Percentiles rank a stretch among this genome's conserved stretches.
These are phyloP conservation scores for Xyrichtys novacula DNA, from an alignment of 2,797 vertebrate genomes.

Conservation along the genomic window DNA sequence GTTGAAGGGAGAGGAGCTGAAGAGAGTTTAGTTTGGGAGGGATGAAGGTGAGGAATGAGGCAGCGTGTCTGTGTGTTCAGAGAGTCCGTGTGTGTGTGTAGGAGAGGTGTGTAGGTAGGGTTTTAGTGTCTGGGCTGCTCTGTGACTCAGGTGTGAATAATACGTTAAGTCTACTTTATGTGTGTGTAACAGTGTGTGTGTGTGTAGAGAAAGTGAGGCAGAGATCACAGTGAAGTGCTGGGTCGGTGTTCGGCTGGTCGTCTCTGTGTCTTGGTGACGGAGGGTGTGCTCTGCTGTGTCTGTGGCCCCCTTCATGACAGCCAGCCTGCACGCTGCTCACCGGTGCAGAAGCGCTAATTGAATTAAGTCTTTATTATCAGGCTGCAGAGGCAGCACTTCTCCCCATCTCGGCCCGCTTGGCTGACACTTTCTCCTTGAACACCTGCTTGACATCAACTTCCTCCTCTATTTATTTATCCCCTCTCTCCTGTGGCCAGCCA, in stretches of 20 bases:
- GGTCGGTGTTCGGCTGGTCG: conserved; percentile 50
- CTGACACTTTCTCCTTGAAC: conserved; percentile 91
- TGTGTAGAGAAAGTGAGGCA: conserved; percentile 4
- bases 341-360: conserved; percentile 87
- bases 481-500: conserved; percentile 80
- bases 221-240: conserved; percentile 36
- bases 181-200: conserved; percentile 20
- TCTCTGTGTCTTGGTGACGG: conserved; percentile 53
- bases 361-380: conserved; percentile 90
- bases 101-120: conserved; percentile 65
- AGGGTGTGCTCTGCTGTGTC: conserved; percentile 66
- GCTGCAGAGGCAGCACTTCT: conserved; percentile 88
- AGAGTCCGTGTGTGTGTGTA: conserved; percentile 58
- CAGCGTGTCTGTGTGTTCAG: conserved; percentile 28
- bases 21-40: conserved; percentile 49
- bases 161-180: conserved; percentile 48
- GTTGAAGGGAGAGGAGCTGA: conserved; percentile 50
- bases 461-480: conserved; percentile 86
- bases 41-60: conserved; percentile 48
- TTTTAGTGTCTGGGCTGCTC: conserved; percentile 68
- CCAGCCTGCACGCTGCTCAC: conserved; percentile 77
- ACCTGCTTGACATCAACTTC: conserved; percentile 89
- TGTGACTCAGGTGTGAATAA: conserved; percentile 76
- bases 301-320: conserved; percentile 68
- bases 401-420: conserved; percentile 83